These are phyloP conservation scores for Philopedon plagiatum DNA, from an alignment of 2,888 invertebrate species.

Conservation along the genomic window DNA sequence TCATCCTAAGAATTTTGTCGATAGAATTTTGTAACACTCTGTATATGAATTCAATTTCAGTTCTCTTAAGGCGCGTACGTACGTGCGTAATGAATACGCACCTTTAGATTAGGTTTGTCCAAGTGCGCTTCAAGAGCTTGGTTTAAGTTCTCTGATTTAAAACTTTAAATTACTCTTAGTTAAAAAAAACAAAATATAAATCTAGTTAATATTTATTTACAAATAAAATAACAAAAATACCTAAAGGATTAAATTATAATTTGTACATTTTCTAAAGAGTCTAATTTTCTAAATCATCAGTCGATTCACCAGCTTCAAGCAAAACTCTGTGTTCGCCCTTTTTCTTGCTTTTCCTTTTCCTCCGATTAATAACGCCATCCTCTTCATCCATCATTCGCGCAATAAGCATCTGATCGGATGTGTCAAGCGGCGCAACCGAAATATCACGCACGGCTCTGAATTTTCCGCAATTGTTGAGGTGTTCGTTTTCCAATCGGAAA, in stretches of 20 bases:
- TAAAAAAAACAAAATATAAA: not conserved
- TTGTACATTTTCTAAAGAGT: not conserved
- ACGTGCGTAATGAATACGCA: too few relatives aligned
- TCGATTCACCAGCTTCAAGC: constrained; percentile 66
- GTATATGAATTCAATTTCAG: too few relatives aligned
- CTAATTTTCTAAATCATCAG: constrained; percentile 66
- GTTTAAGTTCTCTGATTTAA: too few relatives aligned
- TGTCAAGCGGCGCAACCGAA: constrained; percentile 93
- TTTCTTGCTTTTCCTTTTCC: constrained; percentile 70
- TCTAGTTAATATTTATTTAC: constrained; percentile 25
- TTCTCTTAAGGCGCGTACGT: too few relatives aligned
- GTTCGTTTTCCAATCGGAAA: constrained; percentile 99
- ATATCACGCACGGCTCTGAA: constrained; percentile 99
- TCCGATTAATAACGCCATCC: constrained; percentile 87
- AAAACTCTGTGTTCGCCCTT: constrained; percentile 60
- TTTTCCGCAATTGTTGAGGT: constrained; percentile 98
- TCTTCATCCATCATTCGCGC: constrained; percentile 96
- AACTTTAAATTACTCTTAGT: too few relatives aligned
- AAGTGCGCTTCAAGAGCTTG: not conserved
- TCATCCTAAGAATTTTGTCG: too few relatives aligned
- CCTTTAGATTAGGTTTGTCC: too few relatives aligned
- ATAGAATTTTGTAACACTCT: too few relatives aligned
- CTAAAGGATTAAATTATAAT: constrained; percentile 1
- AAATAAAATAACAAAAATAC: constrained; percentile 32
- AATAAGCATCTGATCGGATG: constrained; percentile 91